Evolutionary conservation across 2,888 invertebrate species (phyloP).

Genomic region (Phorcus lineatus): DNA sequence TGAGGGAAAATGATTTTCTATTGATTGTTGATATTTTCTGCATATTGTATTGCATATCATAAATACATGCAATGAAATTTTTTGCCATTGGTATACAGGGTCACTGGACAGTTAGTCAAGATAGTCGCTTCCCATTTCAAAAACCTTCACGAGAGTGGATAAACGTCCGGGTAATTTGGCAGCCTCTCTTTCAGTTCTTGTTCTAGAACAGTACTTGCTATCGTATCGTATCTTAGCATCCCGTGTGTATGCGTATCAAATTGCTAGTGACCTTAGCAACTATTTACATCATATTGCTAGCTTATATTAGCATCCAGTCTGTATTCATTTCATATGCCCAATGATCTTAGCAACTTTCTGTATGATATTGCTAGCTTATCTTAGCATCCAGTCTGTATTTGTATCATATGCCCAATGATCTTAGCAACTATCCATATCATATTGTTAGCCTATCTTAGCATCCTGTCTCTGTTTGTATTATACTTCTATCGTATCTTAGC

Average conservation of each 20-base stretch:
- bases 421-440: neutral
- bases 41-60: no score
- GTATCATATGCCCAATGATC: neutral
- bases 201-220: neutral
- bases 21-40: no score
- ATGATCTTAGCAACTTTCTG: neutral
- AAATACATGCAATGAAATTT: no score
- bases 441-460: neutral
- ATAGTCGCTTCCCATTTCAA: neutral
- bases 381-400: neutral
- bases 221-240: neutral
- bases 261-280: no score
- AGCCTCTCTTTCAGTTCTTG: neutral
- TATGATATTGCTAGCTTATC: neutral
- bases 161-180: neutral
- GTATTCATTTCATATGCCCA: neutral
- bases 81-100: neutral
- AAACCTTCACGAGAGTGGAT: neutral
- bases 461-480: neutral
- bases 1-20: no score
- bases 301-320: neutral
- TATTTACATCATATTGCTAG: neutral
- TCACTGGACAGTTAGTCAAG: conserved; percentile 6
- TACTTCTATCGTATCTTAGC: neutral
- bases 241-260: neutral